Base-by-base conservation (phyloP, 2,888 invertebrate species). In the Itoplectis maculator region DNA sequence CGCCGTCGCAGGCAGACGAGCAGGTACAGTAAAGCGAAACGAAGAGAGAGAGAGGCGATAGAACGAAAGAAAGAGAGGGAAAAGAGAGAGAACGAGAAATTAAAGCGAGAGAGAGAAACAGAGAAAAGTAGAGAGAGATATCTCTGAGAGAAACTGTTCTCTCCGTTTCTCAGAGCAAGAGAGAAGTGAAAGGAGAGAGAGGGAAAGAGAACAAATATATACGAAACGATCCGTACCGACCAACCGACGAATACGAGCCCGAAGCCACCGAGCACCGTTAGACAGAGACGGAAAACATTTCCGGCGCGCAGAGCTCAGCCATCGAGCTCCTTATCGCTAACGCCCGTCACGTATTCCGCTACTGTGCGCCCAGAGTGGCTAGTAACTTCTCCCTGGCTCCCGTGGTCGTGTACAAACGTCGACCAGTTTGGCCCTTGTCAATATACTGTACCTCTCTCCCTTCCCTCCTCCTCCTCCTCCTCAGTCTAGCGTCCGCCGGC, bases 231-330 rank as follows among this genome's bases (percentile, higher is more conserved):
- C 29, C 29, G 29, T 5, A 5, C 29, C 29, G 2, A 2, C 29
- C 49, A n/a, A 40, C 29, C 15, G 0, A 61, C 42, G 37, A 20
- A 63, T 20, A 54, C 63, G 63, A 20, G 15, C 35, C 13, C 11
- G 9, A 9, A 66, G 61, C 54, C 29, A 54, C 47, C 51, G 61
- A 49, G 23, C 47, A 68, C 61, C 49, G 76, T 49, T 51, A 45
- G 68, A 77, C 73, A 68, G 69, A 81, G 78, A 81, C 69, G 68
- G 81, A 81, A 65, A 78, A 78, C 69, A 81, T 78, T 73, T 81
- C 78, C 81, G 81, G 77, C 45, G 54, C 45, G 54, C 37, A 63
- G n/a, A n/a, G 81, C 69, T 69, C 73, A 56, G 77, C 68, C 20
- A 5, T 5, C 3, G 29, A 78, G 69, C 69, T 77, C 56, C 81